Conservation (phyloP, 2,888 invertebrate species). For the Ligdia adustata region DNA sequence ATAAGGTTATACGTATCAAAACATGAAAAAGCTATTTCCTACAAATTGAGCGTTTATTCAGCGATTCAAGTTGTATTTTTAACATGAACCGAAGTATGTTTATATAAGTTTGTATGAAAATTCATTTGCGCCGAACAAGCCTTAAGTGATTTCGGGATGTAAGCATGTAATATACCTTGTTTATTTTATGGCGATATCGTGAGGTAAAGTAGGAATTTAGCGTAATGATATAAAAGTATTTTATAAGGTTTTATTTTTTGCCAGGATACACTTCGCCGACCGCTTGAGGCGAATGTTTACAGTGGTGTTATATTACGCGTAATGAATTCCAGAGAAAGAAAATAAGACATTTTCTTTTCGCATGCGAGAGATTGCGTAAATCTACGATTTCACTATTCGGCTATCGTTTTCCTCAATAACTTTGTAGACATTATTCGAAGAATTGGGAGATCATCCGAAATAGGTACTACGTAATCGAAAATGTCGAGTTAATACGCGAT, state of each 20-base stretch:
- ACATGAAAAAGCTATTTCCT: no score
- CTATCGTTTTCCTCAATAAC: slow-evolving; percentile 43
- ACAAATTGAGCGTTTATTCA: no score
- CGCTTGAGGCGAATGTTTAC: slow-evolving; percentile 23
- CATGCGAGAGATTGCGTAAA: slow-evolving; percentile 29
- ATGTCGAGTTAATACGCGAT: slow-evolving; percentile 55
- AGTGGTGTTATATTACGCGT: slow-evolving; percentile 25
- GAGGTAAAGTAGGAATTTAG: slow-evolving; percentile 37
- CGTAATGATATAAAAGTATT: slow-evolving; percentile 35
- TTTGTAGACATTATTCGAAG: slow-evolving; percentile 43
- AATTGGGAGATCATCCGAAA: slow-evolving; percentile 45
- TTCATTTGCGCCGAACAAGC: no score
- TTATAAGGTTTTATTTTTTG: slow-evolving; percentile 36
- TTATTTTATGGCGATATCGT: slow-evolving; percentile 41
- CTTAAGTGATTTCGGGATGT: slow-evolving; percentile 49
- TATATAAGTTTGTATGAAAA: no score
- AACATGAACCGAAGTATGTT: no score
- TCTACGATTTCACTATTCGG: slow-evolving; percentile 39
- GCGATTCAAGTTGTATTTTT: no score
- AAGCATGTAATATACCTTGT: slow-evolving; percentile 44
- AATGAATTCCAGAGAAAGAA: slow-evolving; percentile 20
- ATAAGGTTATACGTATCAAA: no score
- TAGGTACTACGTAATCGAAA: slow-evolving; percentile 48
- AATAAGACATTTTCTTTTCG: slow-evolving; percentile 16
- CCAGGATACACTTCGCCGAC: slow-evolving; percentile 20